Percentiles rank a stretch among this genome's conserved stretches.
phyloP scores from a whole-genome alignment of 2,888 invertebrate species.

The Alviniconcha strummeri region DNA sequence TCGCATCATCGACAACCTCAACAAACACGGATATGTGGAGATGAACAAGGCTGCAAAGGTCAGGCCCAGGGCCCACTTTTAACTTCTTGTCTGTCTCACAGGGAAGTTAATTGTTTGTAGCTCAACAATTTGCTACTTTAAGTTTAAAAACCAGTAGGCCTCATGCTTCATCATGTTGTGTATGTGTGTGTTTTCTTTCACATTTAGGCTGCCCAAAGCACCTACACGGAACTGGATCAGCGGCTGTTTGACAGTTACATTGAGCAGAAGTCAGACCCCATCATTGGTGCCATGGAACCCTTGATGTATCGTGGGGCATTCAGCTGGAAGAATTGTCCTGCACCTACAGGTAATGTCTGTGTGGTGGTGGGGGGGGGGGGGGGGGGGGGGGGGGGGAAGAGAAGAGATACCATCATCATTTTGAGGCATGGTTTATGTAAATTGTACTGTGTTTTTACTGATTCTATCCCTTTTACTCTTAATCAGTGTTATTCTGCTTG shows the following conservation, averaged over 20 bases:
- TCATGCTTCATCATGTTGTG: neutral
- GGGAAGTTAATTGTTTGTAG: no score
- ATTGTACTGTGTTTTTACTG: no score
- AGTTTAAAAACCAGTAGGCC: neutral
- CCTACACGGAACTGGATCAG: constrained; percentile 69
- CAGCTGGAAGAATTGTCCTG: constrained; percentile 84
- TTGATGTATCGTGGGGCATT: constrained; percentile 95
- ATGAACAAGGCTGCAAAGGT: constrained; percentile 82
- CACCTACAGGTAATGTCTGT: constrained; percentile 72
- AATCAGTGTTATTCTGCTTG: no score
- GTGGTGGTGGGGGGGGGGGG: neutral
- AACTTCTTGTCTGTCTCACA: no score
- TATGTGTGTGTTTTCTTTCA: neutral
- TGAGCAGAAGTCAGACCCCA: constrained; percentile 93
- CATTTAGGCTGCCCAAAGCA: constrained; percentile 64
- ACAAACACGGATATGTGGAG: constrained; percentile 80
- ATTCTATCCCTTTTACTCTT: no score
- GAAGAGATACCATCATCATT: no score
- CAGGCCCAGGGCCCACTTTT: neutral
- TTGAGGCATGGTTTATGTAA: no score
- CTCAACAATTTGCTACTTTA: no score
- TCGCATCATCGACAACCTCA: constrained; percentile 81
- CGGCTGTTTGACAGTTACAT: constrained; percentile 73
- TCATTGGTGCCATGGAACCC: constrained; percentile 96
- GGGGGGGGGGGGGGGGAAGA: no score